Base-by-base conservation (phyloP, 2,888 invertebrate genomes). In the Eledona agricola region DNA sequence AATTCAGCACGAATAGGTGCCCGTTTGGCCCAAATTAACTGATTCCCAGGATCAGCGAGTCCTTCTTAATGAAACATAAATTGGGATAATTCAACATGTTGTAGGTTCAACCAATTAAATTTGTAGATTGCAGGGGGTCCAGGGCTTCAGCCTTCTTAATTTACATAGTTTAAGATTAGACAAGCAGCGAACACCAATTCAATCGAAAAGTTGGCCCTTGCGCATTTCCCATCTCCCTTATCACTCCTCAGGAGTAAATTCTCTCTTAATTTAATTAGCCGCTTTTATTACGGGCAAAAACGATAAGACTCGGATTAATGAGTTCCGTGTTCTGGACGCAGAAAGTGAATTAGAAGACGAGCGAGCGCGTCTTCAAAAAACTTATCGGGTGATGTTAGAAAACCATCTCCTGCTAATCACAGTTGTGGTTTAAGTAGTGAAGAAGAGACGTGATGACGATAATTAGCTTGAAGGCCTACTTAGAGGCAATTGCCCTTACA, bases 61-160 rank as follows among this genome's bases (percentile, higher is more conserved):
- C 12, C 29, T 11, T 50, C 25, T 40, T 50, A 40, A 50, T 40
- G 50, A 40, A 40, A 32, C 13, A 49, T 40, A 50, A 50, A 40
- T 50, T 20, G 5, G 32, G 32, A 40, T 50, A 28, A 50, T 50
- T 50, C 40, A 40, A 50, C 50, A 32, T 50, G 50, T 13, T 50
- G 32, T 29, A 40, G 40, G 32, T 40, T 28, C 17, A 23, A 11
- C 32, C 31, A 40, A 50, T 50, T 38, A 50, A 50, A 50, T 50
- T 50, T 20, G 38, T 23, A 12, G 10, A 11, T 6, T 9, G 23
- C 23, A 20, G 22, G 13, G 23, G 3, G n/a, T 11, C 35, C 10
- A 20, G n/a, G 20, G n/a, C n/a, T n/a, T 11, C 19, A 19, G 3
- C 5, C 28, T 29, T 12, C 2, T 29, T 10, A 29, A 29, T 29